Percentiles rank a stretch among this genome's conserved stretches.
phyloP scores from a whole-genome alignment of 1,140 invertebrate species.

The Drosophila ficusphila region DNA sequence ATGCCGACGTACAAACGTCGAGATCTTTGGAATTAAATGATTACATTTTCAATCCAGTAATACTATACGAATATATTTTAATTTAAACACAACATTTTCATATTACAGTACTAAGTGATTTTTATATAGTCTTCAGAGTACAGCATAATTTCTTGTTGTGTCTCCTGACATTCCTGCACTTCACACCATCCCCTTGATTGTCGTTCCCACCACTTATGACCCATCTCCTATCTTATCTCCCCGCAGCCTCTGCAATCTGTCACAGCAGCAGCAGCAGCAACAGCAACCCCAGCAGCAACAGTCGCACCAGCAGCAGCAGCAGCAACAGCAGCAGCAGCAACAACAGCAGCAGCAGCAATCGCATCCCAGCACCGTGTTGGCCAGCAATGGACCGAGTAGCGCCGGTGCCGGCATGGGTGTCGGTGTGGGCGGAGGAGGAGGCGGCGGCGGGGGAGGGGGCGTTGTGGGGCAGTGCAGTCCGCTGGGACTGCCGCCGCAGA shows the following conservation, averaged over 20 bases:
- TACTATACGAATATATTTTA: too few relatives aligned
- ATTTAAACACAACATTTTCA: too few relatives aligned
- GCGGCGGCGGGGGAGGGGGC: slow-evolving; percentile 36
- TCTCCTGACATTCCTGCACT: background rate
- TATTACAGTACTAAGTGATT: too few relatives aligned
- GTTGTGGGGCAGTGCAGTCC: slow-evolving; percentile 71
- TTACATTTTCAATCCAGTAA: too few relatives aligned
- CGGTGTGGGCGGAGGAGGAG: slow-evolving; percentile 56
- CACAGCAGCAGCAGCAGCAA: slow-evolving; percentile 44
- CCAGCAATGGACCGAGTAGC: slow-evolving; percentile 77
- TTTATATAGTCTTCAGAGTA: too few relatives aligned
- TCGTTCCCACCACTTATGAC: background rate
- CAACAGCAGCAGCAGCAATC: slow-evolving; percentile 58
- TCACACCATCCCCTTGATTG: background rate
- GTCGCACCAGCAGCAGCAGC: slow-evolving; percentile 56
- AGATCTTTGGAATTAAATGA: too few relatives aligned
- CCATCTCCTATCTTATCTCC: background rate
- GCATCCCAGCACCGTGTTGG: slow-evolving; percentile 70
- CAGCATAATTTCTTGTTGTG: too few relatives aligned
- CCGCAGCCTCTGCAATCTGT: slow-evolving; percentile 68
- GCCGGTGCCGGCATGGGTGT: slow-evolving; percentile 67
- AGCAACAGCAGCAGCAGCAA: slow-evolving; percentile 51
- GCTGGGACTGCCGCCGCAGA: slow-evolving; percentile 70
- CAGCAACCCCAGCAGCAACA: slow-evolving; percentile 50
- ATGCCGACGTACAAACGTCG: too few relatives aligned